phyloP scores from a whole-genome alignment of 2,888 invertebrate genomes.

The Callinectes sapidus region DNA sequence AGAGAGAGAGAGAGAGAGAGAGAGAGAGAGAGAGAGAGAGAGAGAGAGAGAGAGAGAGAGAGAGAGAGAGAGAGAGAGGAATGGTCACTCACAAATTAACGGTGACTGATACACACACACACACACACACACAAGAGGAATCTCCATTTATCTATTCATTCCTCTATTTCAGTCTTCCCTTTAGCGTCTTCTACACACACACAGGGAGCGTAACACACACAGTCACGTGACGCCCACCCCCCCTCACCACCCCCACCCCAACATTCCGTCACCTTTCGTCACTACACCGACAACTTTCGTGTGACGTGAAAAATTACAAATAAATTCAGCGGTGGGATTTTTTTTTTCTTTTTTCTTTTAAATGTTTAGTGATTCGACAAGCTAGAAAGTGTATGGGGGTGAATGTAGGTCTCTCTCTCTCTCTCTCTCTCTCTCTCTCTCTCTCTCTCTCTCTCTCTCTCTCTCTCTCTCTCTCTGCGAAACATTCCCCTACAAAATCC shows the following conservation, averaged over 20 bases:
- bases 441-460: not conserved
- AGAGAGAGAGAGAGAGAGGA: not conserved
- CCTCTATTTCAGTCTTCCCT: not conserved
- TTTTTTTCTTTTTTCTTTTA: not conserved
- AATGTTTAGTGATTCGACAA: not conserved
- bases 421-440: conserved; percentile 1
- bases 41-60: conserved; percentile 33
- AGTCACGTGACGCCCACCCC: not conserved
- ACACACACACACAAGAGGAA: conserved; percentile 23
- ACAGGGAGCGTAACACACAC: not conserved
- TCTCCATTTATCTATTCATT: not conserved
- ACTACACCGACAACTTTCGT: not conserved
- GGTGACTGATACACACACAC: not conserved
- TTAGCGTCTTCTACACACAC: not conserved
- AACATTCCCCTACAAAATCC: no score
- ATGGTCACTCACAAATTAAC: conserved; percentile 16
- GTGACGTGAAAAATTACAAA: not conserved
- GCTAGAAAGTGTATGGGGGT: not conserved
- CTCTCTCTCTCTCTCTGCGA: no score
- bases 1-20: conserved; percentile 41
- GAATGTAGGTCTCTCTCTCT: not conserved
- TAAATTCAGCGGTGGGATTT: not conserved
- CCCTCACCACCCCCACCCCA: not conserved
- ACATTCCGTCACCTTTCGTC: conserved; percentile 7
- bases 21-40: conserved; percentile 42